Evolutionary conservation across 1,140 invertebrate species (phyloP).

Genomic region (Ridgeia piscesae): DNA sequence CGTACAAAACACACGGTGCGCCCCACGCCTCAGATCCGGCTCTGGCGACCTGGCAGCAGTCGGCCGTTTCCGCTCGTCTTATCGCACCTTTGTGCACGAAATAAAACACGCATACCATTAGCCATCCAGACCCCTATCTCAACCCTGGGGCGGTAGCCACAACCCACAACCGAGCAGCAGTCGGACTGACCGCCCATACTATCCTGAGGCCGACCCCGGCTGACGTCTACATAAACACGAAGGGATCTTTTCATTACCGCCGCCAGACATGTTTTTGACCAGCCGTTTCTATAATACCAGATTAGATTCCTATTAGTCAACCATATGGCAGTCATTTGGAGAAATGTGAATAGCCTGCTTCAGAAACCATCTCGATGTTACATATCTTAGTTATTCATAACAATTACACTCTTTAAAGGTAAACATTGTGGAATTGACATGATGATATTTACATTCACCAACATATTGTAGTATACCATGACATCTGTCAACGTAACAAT

Average conservation of each 20-base stretch:
- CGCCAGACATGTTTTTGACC: background rate
- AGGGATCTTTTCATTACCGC: background rate
- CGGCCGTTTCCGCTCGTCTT: background rate
- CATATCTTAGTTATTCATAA: background rate
- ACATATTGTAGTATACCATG: too few species aligned
- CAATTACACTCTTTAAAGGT: background rate
- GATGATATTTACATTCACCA: background rate
- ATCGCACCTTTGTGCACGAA: background rate
- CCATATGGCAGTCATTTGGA: background rate
- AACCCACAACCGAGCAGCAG: background rate
- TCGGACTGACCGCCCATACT: background rate
- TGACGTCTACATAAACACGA: background rate
- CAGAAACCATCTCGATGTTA: background rate
- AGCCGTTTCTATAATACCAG: background rate
- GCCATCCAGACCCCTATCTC: background rate
- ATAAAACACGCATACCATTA: background rate
- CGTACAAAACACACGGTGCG: background rate
- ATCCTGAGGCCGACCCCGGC: too few species aligned
- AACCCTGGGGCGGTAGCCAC: background rate
- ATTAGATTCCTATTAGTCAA: background rate
- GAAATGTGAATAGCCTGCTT: background rate
- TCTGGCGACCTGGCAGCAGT: background rate
- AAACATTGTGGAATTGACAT: background rate
- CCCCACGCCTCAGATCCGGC: background rate
- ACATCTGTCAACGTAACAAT: too few species aligned